Evolutionary conservation across 2,797 vertebrate species (phyloP).

Genomic region (Rhynchotus rufescens): DNA sequence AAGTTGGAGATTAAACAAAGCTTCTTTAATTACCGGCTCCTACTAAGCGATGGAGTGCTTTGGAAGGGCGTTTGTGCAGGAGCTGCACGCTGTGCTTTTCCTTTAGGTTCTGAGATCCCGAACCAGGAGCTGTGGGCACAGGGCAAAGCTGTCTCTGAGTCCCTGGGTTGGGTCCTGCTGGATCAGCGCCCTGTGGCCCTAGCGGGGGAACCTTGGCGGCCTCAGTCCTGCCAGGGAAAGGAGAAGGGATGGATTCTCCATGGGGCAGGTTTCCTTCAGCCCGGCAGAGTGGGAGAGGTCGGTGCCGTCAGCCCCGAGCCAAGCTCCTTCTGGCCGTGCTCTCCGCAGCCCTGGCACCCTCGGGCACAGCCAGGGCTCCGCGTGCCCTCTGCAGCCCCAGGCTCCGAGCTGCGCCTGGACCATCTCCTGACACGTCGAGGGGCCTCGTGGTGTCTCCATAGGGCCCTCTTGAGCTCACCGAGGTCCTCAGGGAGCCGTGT

Average conservation of each 20-base stretch:
- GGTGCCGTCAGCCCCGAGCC: too few relatives aligned
- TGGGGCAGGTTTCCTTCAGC: neutral
- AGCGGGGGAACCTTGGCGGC: neutral
- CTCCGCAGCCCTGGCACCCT: neutral
- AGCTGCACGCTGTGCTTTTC: neutral
- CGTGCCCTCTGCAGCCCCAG: neutral
- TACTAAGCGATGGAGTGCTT: neutral
- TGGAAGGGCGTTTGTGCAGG: rapidly evolving
- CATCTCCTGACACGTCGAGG: neutral
- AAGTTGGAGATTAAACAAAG: neutral
- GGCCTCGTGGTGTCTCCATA: neutral
- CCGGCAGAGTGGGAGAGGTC: neutral
- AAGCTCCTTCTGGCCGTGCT: neutral
- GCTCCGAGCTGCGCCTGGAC: neutral
- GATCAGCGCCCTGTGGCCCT: neutral
- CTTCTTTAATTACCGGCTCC: neutral
- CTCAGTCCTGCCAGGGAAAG: neutral
- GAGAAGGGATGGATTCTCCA: neutral
- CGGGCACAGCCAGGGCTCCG: neutral
- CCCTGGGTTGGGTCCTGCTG: rapidly evolving
- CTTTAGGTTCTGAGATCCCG: neutral
- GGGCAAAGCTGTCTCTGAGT: neutral
- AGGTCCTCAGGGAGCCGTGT: too few relatives aligned
- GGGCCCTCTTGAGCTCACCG: neutral
- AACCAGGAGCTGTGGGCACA: neutral